phyloP scores from a whole-genome alignment of 2,888 invertebrate genomes.

The Cheilosia soror region DNA sequence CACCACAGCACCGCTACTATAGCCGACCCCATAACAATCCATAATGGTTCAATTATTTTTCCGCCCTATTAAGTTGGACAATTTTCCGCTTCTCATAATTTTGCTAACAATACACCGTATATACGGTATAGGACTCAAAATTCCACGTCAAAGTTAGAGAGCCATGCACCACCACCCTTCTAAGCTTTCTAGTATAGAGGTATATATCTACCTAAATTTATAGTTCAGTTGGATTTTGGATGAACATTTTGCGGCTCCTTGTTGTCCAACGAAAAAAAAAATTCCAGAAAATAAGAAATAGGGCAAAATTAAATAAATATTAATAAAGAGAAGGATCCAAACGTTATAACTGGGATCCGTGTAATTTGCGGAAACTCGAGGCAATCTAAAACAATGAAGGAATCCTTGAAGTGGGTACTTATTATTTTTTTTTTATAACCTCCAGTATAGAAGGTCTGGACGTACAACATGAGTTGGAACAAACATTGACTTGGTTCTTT shows the following conservation, averaged over 20 bases:
- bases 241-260: conserved; percentile 30
- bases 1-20: conserved; percentile 2
- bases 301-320: conserved; percentile 63
- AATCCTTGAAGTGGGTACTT: conserved; percentile 37
- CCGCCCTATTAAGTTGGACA: conserved; percentile 90
- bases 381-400: conserved; percentile 71
- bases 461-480: conserved; percentile 13
- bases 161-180: conserved; percentile 1
- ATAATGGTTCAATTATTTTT: conserved; percentile 89
- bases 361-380: conserved; percentile 66
- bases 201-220: conserved; percentile 3
- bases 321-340: conserved; percentile 44
- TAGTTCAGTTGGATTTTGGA: conserved; percentile 11
- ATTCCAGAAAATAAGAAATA: conserved; percentile 16
- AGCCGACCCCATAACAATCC: conserved; percentile 58
- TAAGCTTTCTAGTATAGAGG: conserved; percentile 12
- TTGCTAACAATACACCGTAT: conserved; percentile 17
- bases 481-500: conserved; percentile 21
- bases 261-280: conserved; percentile 28
- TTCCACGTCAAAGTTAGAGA: conserved; percentile 14
- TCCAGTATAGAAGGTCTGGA: neutral
- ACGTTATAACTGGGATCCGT: conserved; percentile 18
- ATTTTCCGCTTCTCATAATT: conserved; percentile 73
- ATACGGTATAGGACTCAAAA: conserved; percentile 2
- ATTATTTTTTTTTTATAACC: conserved; percentile 21